Evolutionary conservation across 35 echinoderm and acorn worm genomes (phyloP).

Genomic region (Hemicentrotus pulcherrimus): DNA sequence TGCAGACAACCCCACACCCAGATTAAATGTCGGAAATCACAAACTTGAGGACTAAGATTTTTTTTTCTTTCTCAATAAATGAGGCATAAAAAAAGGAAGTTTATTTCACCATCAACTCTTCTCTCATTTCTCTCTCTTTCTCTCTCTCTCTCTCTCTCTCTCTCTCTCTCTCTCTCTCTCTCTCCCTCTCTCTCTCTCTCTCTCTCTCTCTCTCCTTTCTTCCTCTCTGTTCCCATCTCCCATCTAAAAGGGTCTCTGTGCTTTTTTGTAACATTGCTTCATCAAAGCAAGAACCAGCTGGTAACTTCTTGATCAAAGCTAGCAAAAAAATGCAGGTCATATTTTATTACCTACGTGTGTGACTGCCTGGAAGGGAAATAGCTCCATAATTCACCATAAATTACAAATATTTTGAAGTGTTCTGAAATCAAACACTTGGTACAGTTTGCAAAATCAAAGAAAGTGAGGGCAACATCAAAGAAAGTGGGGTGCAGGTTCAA

Average conservation of each 20-base stretch:
- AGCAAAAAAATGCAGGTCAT: not conserved
- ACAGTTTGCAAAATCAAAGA: not conserved
- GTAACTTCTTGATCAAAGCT: no score
- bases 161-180: no score
- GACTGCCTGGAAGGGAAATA: not conserved
- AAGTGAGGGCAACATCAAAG: not conserved
- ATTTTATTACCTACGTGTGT: slow-evolving; percentile 19
- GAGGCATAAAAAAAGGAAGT: not conserved
- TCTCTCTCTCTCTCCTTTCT: not conserved
- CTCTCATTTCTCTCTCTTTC: not conserved
- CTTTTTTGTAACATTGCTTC: not conserved
- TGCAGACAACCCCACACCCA: not conserved
- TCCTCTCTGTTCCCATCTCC: not conserved
- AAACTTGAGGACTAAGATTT: not conserved
- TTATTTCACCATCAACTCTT: not conserved
- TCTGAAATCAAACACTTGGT: not conserved
- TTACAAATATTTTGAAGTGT: slow-evolving; percentile 5
- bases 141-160: not conserved
- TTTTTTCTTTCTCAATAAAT: not conserved
- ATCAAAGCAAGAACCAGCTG: not conserved
- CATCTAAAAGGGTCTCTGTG: not conserved
- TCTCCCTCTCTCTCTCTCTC: no score
- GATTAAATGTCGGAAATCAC: not conserved
- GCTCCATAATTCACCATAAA: slow-evolving; percentile 3
- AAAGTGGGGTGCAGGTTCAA: slow-evolving; percentile 1